Evolutionary conservation across 1,140 invertebrate species (phyloP).

Genomic region (Drosophila setifemur): DNA sequence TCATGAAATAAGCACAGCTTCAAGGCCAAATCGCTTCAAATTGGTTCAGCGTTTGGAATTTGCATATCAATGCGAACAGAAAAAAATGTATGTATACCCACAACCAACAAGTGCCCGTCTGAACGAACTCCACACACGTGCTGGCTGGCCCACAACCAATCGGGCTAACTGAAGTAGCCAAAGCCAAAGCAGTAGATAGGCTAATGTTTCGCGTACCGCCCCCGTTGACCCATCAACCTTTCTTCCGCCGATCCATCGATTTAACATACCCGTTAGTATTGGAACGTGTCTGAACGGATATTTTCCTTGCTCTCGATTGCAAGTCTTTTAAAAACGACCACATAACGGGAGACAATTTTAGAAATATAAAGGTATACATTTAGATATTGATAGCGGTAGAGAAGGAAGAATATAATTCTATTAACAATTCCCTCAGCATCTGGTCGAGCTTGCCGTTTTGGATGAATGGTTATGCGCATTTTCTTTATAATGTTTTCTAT

Average conservation of each 20-base stretch:
- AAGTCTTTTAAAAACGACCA: too few species aligned
- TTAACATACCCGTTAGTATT: too few species aligned
- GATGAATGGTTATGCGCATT: background rate
- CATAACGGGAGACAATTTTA: too few species aligned
- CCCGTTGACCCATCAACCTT: too few species aligned
- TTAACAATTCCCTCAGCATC: too few species aligned
- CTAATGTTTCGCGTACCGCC: too few species aligned
- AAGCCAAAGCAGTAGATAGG: background rate
- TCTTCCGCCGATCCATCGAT: too few species aligned
- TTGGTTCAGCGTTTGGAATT: slow-evolving; percentile 57
- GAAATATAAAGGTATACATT: too few species aligned
- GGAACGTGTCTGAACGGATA: too few species aligned
- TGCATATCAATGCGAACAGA: slow-evolving; percentile 54
- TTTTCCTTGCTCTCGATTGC: too few species aligned
- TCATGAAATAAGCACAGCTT: slow-evolving; percentile 44
- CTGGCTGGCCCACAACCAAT: slow-evolving; percentile 19
- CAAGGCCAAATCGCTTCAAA: slow-evolving; percentile 68
- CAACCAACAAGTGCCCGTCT: background rate
- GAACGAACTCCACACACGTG: slow-evolving; percentile 49
- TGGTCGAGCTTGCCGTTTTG: background rate
- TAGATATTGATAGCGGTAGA: too few species aligned
- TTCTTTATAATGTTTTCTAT: background rate
- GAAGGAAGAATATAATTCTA: too few species aligned
- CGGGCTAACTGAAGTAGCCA: background rate
- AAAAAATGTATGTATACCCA: slow-evolving; percentile 4